These are phyloP conservation scores for Agriopis leucophaearia DNA, from an alignment of 2,888 invertebrate species.

Conservation along the genomic window DNA sequence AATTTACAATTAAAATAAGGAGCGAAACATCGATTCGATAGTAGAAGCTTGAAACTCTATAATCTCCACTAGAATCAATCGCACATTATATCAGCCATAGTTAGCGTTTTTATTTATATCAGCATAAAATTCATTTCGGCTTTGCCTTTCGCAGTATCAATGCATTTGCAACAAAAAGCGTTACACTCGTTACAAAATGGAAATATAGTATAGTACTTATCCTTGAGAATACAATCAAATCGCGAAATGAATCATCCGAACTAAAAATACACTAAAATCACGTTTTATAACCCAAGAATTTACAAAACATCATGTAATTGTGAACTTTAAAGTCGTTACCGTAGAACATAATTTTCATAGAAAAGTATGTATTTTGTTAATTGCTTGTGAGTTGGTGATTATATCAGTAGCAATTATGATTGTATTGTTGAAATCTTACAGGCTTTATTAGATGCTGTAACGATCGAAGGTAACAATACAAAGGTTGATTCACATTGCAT, in stretches of 20 bases:
- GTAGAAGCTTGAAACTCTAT: too few relatives aligned
- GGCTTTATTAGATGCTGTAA: conserved; percentile 3
- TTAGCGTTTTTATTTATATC: neutral
- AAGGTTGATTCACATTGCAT: neutral
- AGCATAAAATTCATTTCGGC: neutral
- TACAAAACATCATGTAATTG: conserved; percentile 16
- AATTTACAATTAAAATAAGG: too few relatives aligned
- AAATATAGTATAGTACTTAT: conserved; percentile 43
- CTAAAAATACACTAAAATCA: conserved; percentile 34
- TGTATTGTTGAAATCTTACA: neutral
- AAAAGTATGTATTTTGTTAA: conserved; percentile 1
- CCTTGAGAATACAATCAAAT: conserved; percentile 44
- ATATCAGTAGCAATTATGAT: conserved; percentile 4
- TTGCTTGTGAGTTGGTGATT: conserved; percentile 21
- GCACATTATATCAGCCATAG: too few relatives aligned
- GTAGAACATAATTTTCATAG: conserved; percentile 19
- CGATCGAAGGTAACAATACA: neutral
- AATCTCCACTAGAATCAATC: too few relatives aligned
- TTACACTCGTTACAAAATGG: conserved; percentile 21
- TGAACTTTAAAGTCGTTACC: conserved; percentile 1
- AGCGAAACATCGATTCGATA: too few relatives aligned
- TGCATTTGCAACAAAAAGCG: conserved; percentile 16
- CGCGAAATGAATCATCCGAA: conserved; percentile 40
- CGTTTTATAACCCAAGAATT: conserved; percentile 25
- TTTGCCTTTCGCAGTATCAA: neutral